Evolutionary conservation across 2,888 invertebrate species (phyloP), one percentile per base, ranked within the genome.

Genomic region (Synergus japonicus): DNA sequence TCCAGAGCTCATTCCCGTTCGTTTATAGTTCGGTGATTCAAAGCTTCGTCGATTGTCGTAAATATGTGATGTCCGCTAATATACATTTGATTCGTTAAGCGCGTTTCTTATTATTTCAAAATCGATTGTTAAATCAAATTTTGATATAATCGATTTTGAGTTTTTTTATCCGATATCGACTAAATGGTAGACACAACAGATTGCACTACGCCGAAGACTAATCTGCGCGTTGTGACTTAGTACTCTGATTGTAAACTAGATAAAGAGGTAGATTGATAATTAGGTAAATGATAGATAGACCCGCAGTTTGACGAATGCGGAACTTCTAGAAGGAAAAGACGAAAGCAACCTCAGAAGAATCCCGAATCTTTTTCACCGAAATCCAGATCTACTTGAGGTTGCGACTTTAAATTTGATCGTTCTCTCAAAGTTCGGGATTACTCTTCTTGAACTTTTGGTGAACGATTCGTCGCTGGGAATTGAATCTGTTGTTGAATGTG

Each of bases 41-140:
- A 88, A 87, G 88, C 88, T 87, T 87, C 83, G 86, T 84, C 87
- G 85, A 88, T 87, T 86, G 83, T 86, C 77, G 80, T 86, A 85
- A 83, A 82, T 82, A 84, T 76, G 76, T 85, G 81, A 85, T 79
- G 76, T 82, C 69, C 73, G 80, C 81, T 49, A 29, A 73, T 73
- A 73, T 46, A 49, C 22, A 69, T n/a, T 54, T 73, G 73, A 73
- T 73, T 73, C 54, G 58, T 82, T 81, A 80, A 65, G 79, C 80
- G 79, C 67, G 54, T 73, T 73, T 73, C 73, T 73, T 73, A 49
- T 73, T 73, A 49, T 54, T 54, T 73, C 54, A 37, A 66, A 66
- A 66, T 66, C 43, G 66, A 66, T 66, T 43, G n/a, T 43, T 43
- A 66, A 44, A 18, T 66, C 66, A n/a, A 66, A 66, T 15, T 44